These are phyloP conservation scores for Pachymerium ferrugineum DNA, from an alignment of 2,888 invertebrate genomes.

Conservation along the genomic window DNA sequence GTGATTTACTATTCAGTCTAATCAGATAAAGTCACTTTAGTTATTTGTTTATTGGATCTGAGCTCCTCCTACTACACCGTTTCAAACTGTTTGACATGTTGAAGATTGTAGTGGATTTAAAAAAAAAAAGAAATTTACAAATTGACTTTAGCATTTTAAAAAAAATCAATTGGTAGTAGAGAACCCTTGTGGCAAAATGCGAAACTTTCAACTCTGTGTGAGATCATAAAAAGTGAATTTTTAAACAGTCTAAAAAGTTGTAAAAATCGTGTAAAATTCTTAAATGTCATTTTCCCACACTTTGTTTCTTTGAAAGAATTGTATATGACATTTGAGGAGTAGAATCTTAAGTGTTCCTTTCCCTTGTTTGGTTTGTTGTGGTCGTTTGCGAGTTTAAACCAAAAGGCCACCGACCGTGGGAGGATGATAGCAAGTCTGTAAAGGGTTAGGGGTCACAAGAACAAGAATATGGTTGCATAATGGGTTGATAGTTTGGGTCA, in stretches of 20 bases:
- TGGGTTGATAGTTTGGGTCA: not conserved
- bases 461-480: not conserved
- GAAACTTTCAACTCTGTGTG: too few species aligned
- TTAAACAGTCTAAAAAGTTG: too few species aligned
- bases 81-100: not conserved
- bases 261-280: too few species aligned
- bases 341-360: too few species aligned
- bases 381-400: not conserved
- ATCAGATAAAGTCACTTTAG: not conserved
- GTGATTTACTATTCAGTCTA: not conserved
- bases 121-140: too few species aligned
- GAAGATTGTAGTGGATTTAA: not conserved
- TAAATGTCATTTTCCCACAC: too few species aligned
- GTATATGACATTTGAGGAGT: too few species aligned
- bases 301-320: too few species aligned
- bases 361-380: not conserved
- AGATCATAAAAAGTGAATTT: too few species aligned
- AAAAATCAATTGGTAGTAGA: too few species aligned
- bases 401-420: constrained; percentile 1
- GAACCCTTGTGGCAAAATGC: too few species aligned
- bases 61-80: not conserved
- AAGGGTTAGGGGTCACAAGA: not conserved
- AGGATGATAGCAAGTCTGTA: not conserved
- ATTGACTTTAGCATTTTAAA: too few species aligned
- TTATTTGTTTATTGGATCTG: not conserved